Evolutionary conservation across 2,888 invertebrate genomes (phyloP).

Genomic region (Pyrochroa serraticornis): DNA sequence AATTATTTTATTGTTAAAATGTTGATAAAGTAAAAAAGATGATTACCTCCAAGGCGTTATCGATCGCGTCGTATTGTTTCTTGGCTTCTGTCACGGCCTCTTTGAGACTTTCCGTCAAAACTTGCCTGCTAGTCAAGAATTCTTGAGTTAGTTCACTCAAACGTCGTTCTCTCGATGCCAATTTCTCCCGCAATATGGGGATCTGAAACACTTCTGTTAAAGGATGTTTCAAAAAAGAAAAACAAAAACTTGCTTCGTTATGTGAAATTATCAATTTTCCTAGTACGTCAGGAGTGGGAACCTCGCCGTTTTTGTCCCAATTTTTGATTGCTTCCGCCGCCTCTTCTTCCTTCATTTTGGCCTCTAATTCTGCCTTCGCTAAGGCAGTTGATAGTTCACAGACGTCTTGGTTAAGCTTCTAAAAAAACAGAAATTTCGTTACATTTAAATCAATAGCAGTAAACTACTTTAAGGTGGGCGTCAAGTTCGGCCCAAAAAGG

Average conservation of each 20-base stretch:
- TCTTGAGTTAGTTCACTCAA: slow-evolving; percentile 57
- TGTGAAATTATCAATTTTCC: slow-evolving; percentile 52
- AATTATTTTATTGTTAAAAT: slow-evolving; percentile 16
- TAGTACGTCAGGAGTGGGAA: slow-evolving; percentile 54
- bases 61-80: slow-evolving; percentile 68
- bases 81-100: slow-evolving; percentile 63
- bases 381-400: slow-evolving; percentile 64
- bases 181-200: slow-evolving; percentile 53
- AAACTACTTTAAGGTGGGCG: slow-evolving; percentile 1
- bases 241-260: slow-evolving; percentile 53
- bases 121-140: slow-evolving; percentile 54
- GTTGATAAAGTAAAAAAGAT: too few relatives aligned
- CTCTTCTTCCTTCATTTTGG: slow-evolving; percentile 54
- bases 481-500: too few relatives aligned
- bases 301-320: slow-evolving; percentile 56
- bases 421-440: slow-evolving; percentile 37
- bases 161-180: slow-evolving; percentile 57
- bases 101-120: slow-evolving; percentile 58
- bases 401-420: slow-evolving; percentile 65
- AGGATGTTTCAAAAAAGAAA: slow-evolving; percentile 21
- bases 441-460: not conserved
- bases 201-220: slow-evolving; percentile 44
- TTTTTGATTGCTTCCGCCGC: slow-evolving; percentile 52
- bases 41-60: slow-evolving; percentile 64
- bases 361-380: slow-evolving; percentile 55